Conservation (phyloP, 2,888 invertebrate species). For the Drosophila gaucha region DNA sequence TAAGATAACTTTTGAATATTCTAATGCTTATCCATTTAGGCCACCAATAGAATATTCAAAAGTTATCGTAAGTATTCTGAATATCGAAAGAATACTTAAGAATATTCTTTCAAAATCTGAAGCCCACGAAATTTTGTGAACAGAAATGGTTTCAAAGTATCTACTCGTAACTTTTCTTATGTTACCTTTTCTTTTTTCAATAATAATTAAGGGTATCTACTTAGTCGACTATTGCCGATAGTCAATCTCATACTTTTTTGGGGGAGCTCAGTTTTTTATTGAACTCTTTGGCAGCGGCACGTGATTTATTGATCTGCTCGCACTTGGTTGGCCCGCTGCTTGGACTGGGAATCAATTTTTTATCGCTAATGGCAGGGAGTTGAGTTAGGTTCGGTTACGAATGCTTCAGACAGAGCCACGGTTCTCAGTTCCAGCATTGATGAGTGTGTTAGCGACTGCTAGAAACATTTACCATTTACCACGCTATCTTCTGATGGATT, state of each 20-base stretch:
- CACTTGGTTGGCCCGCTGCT: constrained; percentile 31
- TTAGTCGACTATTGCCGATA: background rate
- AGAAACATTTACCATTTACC: constrained; percentile 56
- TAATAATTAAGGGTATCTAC: constrained; percentile 4
- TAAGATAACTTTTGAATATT: too few species aligned
- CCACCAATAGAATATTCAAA: too few species aligned
- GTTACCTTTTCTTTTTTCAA: too few species aligned
- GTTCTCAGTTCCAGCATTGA: constrained; percentile 47
- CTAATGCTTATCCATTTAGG: too few species aligned
- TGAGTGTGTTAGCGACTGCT: constrained; percentile 67
- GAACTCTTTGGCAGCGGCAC: constrained; percentile 57
- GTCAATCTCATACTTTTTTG: constrained; percentile 18
- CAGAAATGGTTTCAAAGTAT: too few species aligned
- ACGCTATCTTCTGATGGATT: constrained; percentile 61
- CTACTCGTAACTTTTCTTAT: too few species aligned
- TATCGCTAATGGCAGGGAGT: constrained; percentile 68
- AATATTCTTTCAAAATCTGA: too few species aligned
- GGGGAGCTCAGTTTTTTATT: constrained; percentile 46
- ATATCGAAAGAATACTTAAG: too few species aligned
- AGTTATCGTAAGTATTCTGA: too few species aligned
- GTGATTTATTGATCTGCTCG: constrained; percentile 74
- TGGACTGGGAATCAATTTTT: constrained; percentile 58
- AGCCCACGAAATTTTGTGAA: too few species aligned
- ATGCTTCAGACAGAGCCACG: constrained; percentile 38
- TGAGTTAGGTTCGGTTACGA: constrained; percentile 62